A percentile compares a stretch with the other conserved stretches of the same genome.
These are phyloP conservation scores for Ephestia elutella DNA, from an alignment of 1,140 invertebrate genomes.

Conservation along the genomic window DNA sequence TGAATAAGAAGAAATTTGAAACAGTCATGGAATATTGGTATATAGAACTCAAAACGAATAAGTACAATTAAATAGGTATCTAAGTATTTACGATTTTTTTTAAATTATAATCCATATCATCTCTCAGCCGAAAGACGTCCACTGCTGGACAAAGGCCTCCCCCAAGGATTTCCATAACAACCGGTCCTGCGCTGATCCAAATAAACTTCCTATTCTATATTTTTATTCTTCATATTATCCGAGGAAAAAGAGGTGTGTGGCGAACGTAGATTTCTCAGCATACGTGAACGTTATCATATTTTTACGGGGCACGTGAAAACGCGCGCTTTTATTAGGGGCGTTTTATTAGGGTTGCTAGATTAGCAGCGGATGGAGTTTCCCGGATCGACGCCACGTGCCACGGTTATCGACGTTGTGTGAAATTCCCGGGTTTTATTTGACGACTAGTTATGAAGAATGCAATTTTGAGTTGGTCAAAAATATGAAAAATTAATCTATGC, in stretches of 20 bases:
- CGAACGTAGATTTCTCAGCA: conserved; percentile 10
- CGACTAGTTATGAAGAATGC: background rate
- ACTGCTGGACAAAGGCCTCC: no score
- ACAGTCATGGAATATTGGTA: no score
- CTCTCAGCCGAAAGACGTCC: no score
- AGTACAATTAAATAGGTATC: no score
- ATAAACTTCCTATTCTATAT: background rate
- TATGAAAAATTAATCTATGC: background rate
- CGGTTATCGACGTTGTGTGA: background rate
- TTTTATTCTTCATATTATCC: background rate
- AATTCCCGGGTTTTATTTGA: background rate
- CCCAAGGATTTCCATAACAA: no score
- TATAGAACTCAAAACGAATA: no score
- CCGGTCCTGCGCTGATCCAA: no score
- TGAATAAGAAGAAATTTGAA: no score
- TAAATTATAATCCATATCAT: no score
- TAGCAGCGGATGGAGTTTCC: conserved; percentile 36
- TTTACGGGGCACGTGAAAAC: conserved; percentile 66
- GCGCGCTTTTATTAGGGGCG: conserved; percentile 60
- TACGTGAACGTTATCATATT: conserved; percentile 70
- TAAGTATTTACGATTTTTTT: no score
- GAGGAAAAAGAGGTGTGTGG: background rate
- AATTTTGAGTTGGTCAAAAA: background rate
- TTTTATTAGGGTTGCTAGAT: conserved; percentile 70
- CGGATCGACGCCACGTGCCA: conserved; percentile 13